phyloP scores from a whole-genome alignment of 2,113 vertebrate species.

The Cynocephalus volans region DNA sequence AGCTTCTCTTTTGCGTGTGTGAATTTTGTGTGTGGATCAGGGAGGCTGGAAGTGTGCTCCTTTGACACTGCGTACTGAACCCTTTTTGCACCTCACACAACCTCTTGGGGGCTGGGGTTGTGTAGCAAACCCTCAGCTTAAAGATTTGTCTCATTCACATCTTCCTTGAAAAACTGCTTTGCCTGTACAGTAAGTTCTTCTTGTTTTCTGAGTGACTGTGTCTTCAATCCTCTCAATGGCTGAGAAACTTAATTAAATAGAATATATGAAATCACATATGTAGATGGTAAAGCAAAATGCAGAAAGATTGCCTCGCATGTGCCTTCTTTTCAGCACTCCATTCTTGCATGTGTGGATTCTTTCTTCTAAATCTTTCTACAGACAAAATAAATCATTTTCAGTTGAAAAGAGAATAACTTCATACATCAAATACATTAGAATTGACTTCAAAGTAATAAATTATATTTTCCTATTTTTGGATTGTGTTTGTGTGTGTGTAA shows the following conservation, averaged over 20 bases:
- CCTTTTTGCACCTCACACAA: neutral
- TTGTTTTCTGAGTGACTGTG: neutral
- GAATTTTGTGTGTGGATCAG: neutral
- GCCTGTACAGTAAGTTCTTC: too few species aligned
- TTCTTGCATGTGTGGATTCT: neutral
- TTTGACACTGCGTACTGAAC: neutral
- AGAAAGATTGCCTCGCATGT: rapidly evolving
- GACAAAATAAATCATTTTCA: neutral
- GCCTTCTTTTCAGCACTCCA: neutral
- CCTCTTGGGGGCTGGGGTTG: neutral
- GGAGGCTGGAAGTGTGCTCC: too few species aligned
- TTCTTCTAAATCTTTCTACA: neutral
- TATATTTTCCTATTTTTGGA: neutral
- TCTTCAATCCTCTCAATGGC: neutral
- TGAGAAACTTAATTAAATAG: neutral
- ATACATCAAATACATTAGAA: neutral
- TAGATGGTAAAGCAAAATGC: neutral
- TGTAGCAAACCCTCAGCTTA: neutral
- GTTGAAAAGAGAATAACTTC: neutral
- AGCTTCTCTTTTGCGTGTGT: neutral
- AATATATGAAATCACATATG: neutral
- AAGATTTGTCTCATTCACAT: neutral
- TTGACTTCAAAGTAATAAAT: neutral
- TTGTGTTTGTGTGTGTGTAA: neutral
- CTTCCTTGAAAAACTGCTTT: neutral